These are phyloP conservation scores for Speoplatyrhinus poulsoni DNA, from an alignment of 2,113 vertebrate species.

Conservation along the genomic window DNA sequence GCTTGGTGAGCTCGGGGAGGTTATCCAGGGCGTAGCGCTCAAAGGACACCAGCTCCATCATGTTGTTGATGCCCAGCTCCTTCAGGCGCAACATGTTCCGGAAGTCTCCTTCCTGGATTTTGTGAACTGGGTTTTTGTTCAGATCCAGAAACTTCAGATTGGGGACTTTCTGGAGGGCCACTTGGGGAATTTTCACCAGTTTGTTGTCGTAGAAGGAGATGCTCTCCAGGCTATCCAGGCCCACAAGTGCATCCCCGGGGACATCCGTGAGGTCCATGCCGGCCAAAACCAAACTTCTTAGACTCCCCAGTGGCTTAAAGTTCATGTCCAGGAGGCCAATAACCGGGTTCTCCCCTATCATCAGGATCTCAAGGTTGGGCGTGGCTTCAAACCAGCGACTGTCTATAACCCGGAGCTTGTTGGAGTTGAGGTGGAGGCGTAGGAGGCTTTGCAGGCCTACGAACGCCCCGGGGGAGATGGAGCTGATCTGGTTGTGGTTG, in stretches of 20 bases:
- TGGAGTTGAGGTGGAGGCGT: slow-evolving; percentile 95
- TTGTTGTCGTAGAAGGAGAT: slow-evolving; percentile 98
- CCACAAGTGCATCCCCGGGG: slow-evolving; percentile 90
- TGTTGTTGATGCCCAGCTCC: slow-evolving; percentile 96
- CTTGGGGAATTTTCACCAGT: slow-evolving; percentile 88
- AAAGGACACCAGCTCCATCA: slow-evolving; percentile 92
- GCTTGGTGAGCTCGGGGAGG: slow-evolving; percentile 94
- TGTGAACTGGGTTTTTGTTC: slow-evolving; percentile 96
- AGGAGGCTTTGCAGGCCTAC: slow-evolving; percentile 87
- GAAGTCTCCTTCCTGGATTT: slow-evolving; percentile 95
- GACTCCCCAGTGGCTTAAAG: slow-evolving; percentile 87
- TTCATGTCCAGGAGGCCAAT: slow-evolving; percentile 95
- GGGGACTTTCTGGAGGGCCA: slow-evolving; percentile 90
- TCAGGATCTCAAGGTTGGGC: slow-evolving; percentile 94
- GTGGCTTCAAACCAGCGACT: slow-evolving; percentile 95
- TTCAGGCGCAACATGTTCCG: slow-evolving; percentile 92
- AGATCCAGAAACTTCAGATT: slow-evolving; percentile 97
- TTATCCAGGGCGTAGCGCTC: slow-evolving; percentile 93
- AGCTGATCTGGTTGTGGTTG: slow-evolving; percentile 95
- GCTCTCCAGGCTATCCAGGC: slow-evolving; percentile 92
- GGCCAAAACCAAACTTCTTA: slow-evolving; percentile 93
- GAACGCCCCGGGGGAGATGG: slow-evolving; percentile 90
- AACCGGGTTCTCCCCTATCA: slow-evolving; percentile 98
- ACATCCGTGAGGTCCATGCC: slow-evolving; percentile 96
- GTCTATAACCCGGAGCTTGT: slow-evolving; percentile 89